Evolutionary conservation across 92 coral and sea anemone genomes (phyloP), one percentile per base, ranked within the genome.

Genomic region (Isaurus tuberculatus): DNA sequence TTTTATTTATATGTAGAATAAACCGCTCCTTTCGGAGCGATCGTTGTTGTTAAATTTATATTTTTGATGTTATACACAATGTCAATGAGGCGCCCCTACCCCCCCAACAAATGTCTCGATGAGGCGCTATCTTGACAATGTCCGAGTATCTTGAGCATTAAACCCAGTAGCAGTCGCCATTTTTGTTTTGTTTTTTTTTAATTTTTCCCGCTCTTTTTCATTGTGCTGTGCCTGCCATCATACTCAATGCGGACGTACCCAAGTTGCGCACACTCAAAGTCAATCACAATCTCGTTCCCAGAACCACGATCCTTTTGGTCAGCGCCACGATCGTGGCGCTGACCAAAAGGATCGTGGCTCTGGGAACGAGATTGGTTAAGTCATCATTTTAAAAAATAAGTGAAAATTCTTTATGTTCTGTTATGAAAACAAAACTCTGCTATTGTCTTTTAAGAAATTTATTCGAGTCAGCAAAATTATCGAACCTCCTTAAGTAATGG

Each of bases 231-330:
- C 31, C 64, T 49, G 49, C 68, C 44, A 30, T 32, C 4, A 53
- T 8, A 13, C 16, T 29, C 2, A 11, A n/a, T 53, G 81, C 81
- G 67, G 67, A n/a, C 33, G n/a, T 75, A 8, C 46, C 66, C 26
- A 2, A 75, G 4, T 13, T 83, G 79, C 26, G 51, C 87, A 85
- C 81, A 89, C 87, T 16, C 70, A 77, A 77, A 53, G 70, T 77
- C 82, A 77, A 22, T n/a, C n/a, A n/a, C n/a, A n/a, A n/a, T n/a
- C n/a, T n/a, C n/a, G n/a, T n/a, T n/a, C n/a, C n/a, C n/a, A n/a
- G n/a, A n/a, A n/a, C n/a, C n/a, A n/a, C n/a, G n/a, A n/a, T n/a
- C n/a, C n/a, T n/a, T n/a, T n/a, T n/a, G n/a, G n/a, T n/a, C n/a
- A n/a, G n/a, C n/a, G n/a, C n/a, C n/a, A n/a, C n/a, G n/a, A n/a